A percentile compares a stretch with the other conserved stretches of the same genome.
phyloP scores from a whole-genome alignment of 2,113 vertebrate species.

The Ciconia boyciana region DNA sequence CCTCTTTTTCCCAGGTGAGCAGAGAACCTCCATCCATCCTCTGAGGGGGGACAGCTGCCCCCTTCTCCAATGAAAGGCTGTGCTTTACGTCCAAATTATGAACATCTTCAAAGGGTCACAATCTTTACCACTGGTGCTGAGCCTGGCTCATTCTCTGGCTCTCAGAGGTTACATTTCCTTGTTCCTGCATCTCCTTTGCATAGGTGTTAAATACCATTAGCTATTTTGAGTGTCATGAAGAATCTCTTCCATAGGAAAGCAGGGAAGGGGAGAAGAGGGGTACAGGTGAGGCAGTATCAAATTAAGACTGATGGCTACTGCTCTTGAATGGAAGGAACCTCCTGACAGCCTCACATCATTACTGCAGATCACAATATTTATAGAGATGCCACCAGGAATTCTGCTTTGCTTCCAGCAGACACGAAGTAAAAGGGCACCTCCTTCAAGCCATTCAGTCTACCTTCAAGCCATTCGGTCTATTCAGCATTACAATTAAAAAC shows the following conservation, averaged over 20 bases:
- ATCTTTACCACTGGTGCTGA: neutral
- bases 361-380: slow-evolving; percentile 14
- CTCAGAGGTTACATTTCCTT: neutral
- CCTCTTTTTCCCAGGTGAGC: neutral
- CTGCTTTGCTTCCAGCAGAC: slow-evolving; percentile 10
- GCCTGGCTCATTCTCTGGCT: neutral
- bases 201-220: neutral
- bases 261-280: neutral
- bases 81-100: neutral
- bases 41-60: neutral
- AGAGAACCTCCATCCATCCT: neutral
- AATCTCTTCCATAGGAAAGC: neutral
- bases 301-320: neutral
- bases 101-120: neutral
- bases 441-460: neutral
- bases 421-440: slow-evolving; percentile 1
- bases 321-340: neutral
- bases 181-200: neutral
- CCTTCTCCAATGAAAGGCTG: neutral
- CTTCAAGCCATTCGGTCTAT: neutral
- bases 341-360: neutral
- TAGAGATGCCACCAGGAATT: slow-evolving; percentile 6
- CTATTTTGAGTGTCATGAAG: neutral
- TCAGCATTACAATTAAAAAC: slow-evolving; percentile 32
- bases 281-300: neutral